phyloP scores from a whole-genome alignment of 2,113 vertebrate species.

The Saguinus midas region DNA sequence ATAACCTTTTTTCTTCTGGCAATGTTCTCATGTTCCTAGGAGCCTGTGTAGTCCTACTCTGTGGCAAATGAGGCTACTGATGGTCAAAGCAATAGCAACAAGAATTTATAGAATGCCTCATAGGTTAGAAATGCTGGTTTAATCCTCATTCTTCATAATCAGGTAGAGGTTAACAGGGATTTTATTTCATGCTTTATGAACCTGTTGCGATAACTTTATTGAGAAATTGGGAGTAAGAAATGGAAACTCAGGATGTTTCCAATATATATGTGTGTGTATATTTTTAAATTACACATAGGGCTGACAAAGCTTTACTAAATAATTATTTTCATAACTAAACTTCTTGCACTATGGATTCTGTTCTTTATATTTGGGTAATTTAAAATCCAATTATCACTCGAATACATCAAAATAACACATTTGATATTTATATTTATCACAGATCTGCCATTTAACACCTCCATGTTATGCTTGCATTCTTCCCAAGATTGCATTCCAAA shows the following conservation, averaged over 20 bases:
- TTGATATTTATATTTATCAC: slow-evolving; percentile 75
- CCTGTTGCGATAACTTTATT: slow-evolving; percentile 34
- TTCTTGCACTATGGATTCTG: slow-evolving; percentile 62
- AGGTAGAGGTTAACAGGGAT: not conserved
- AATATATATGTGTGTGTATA: not conserved
- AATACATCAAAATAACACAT: slow-evolving; percentile 76
- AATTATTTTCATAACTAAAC: slow-evolving; percentile 72
- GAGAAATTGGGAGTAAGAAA: slow-evolving; percentile 17
- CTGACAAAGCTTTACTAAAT: slow-evolving; percentile 33
- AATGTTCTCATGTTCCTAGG: too few relatives aligned
- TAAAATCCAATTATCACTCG: slow-evolving; percentile 71
- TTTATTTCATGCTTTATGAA: not conserved
- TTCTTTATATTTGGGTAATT: slow-evolving; percentile 68
- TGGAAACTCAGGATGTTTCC: slow-evolving; percentile 3
- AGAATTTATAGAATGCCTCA: not conserved
- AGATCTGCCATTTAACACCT: slow-evolving; percentile 73
- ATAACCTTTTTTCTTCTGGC: too few relatives aligned
- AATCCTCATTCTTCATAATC: not conserved
- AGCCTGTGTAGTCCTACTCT: fast-evolving
- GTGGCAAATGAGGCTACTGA: too few relatives aligned
- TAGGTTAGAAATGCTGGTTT: not conserved
- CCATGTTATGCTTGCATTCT: slow-evolving; percentile 44
- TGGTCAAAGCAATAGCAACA: not conserved
- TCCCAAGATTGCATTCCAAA: slow-evolving; percentile 55
- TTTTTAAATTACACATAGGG: slow-evolving; percentile 53